phyloP scores from a whole-genome alignment of 1,140 invertebrate genomes.

The Eumaeus atala region DNA sequence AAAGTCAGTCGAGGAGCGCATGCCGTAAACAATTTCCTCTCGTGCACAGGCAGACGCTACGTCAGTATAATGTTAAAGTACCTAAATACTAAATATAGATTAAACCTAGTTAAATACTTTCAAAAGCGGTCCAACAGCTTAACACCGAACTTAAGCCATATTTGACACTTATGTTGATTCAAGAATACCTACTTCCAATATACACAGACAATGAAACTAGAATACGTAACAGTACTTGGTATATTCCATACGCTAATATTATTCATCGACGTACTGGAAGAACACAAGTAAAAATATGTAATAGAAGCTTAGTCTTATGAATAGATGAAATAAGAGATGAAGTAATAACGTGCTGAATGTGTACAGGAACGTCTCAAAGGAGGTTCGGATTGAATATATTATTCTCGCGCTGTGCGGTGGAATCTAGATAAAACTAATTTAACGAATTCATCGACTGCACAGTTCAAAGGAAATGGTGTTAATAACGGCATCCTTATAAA shows the following conservation, averaged over 20 bases:
- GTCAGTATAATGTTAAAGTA: too few species aligned
- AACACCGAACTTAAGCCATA: too few species aligned
- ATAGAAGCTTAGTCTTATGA: slow-evolving; percentile 5
- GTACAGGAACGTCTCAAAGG: slow-evolving; percentile 22
- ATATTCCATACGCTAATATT: slow-evolving; percentile 2
- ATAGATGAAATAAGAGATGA: slow-evolving; percentile 16
- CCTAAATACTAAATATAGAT: too few species aligned
- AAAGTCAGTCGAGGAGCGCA: too few species aligned
- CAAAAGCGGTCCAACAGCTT: too few species aligned
- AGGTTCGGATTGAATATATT: slow-evolving; percentile 26
- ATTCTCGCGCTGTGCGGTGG: slow-evolving; percentile 26
- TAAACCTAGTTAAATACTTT: too few species aligned
- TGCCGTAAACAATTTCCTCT: too few species aligned
- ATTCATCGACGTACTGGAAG: background rate
- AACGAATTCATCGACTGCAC: slow-evolving; percentile 19
- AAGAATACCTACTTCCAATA: too few species aligned
- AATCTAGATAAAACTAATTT: slow-evolving; percentile 32
- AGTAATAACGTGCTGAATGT: slow-evolving; percentile 19
- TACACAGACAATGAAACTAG: background rate
- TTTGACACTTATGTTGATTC: too few species aligned
- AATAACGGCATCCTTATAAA: slow-evolving; percentile 30
- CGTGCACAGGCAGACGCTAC: too few species aligned
- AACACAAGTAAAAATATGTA: background rate
- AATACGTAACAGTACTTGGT: background rate
- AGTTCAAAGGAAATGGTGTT: slow-evolving; percentile 26